Evolutionary conservation across 2,797 vertebrate species (phyloP).

Genomic region (Periparus ater): DNA sequence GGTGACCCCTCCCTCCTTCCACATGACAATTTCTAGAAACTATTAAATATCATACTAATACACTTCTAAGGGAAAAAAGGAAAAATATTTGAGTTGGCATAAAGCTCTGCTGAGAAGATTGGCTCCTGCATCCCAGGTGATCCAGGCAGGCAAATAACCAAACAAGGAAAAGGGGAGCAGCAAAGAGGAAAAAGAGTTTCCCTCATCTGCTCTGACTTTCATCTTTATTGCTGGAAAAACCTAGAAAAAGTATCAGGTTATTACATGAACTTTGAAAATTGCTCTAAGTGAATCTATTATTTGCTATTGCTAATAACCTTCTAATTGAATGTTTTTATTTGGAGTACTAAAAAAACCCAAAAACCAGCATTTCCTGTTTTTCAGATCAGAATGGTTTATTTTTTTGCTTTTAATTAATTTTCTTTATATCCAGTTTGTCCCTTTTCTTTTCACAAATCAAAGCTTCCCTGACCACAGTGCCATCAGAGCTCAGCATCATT

Average conservation of each 20-base stretch:
- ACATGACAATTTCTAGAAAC: slow-evolving; percentile 31
- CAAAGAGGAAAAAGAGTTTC: background rate
- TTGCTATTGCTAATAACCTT: background rate
- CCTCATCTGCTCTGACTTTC: background rate
- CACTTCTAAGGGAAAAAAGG: background rate
- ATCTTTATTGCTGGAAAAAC: background rate
- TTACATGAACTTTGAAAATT: background rate
- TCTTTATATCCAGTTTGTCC: background rate
- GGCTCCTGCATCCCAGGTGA: background rate
- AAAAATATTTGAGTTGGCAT: slow-evolving; percentile 35
- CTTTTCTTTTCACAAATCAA: background rate
- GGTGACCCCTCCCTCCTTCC: background rate
- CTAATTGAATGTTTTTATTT: background rate
- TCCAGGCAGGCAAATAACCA: slow-evolving; percentile 6
- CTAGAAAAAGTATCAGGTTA: background rate
- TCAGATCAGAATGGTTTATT: background rate
- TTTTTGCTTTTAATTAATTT: background rate
- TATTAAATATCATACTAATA: slow-evolving; percentile 29
- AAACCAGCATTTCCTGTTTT: accelerated
- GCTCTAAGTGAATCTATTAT: background rate
- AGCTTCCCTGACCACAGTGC: accelerated
- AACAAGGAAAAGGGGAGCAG: background rate
- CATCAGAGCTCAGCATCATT: background rate
- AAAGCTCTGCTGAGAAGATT: background rate
- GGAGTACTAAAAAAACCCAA: background rate